These are phyloP conservation scores for Morpho achilles DNA, from an alignment of 2,888 invertebrate species.

Conservation along the genomic window DNA sequence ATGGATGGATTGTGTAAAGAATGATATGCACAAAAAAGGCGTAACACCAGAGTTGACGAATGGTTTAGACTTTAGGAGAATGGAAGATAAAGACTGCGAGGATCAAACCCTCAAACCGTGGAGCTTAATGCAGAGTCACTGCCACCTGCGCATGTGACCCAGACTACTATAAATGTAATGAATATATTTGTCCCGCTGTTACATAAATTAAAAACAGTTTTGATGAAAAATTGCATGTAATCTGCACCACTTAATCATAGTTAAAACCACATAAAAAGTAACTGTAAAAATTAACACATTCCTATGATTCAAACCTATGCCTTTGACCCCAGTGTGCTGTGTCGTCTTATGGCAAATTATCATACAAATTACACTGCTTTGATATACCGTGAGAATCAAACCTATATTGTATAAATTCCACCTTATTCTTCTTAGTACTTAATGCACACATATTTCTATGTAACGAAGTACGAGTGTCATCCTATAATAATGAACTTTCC, in stretches of 20 bases:
- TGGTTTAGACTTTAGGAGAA: too few species aligned
- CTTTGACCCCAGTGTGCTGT: conserved; percentile 9
- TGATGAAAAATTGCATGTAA: too few species aligned
- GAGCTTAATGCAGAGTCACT: too few species aligned
- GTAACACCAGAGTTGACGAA: too few species aligned
- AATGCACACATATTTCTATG: neutral
- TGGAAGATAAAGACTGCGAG: too few species aligned
- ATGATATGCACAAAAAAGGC: too few species aligned
- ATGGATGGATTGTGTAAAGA: too few species aligned
- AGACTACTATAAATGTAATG: too few species aligned
- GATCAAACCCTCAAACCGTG: too few species aligned
- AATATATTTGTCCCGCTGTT: too few species aligned
- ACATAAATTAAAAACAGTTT: too few species aligned
- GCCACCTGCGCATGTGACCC: too few species aligned
- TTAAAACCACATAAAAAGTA: conserved; percentile 5
- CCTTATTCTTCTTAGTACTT: conserved; percentile 1
- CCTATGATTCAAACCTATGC: conserved; percentile 6
- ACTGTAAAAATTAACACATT: conserved; percentile 11
- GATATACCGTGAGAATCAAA: conserved; percentile 16
- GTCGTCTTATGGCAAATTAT: conserved; percentile 15
- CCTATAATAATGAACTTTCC: conserved; percentile 9
- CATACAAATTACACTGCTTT: conserved; percentile 17
- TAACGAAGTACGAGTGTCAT: conserved; percentile 7
- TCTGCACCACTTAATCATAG: neutral
- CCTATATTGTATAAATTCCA: conserved; percentile 14